Percentiles rank a stretch among this genome's conserved stretches.
These are phyloP conservation scores for Ctenochaetus hawaiiensis DNA, from an alignment of 2,797 vertebrate species.

Conservation along the genomic window DNA sequence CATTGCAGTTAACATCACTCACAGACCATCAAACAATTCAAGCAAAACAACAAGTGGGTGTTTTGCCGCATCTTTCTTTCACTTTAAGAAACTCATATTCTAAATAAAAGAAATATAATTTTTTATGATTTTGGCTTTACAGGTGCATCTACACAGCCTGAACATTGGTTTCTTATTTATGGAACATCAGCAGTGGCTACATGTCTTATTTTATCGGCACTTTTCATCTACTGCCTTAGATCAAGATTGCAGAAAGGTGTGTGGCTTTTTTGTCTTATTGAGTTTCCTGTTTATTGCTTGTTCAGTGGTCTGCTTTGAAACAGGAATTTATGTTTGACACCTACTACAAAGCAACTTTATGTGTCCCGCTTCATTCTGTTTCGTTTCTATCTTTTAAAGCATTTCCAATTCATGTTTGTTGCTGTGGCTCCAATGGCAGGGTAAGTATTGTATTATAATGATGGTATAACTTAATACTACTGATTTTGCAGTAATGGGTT, in stretches of 20 bases:
- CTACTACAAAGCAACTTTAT: neutral
- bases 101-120: neutral
- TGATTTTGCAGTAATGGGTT: neutral
- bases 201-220: constrained; percentile 30
- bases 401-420: neutral
- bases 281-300: constrained; percentile 24
- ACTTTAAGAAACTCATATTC: neutral
- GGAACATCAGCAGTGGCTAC: constrained; percentile 19
- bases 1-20: constrained; percentile 3
- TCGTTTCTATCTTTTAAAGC: constrained; percentile 34
- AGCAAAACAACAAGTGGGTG: constrained; percentile 47
- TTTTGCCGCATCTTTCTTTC: neutral
- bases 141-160: constrained; percentile 1
- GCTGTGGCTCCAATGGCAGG: constrained; percentile 1
- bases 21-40: neutral
- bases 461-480: neutral
- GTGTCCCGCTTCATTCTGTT: neutral
- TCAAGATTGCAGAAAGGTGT: constrained; percentile 42
- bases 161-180: constrained; percentile 17
- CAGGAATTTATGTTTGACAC: neutral
- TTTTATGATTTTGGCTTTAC: constrained; percentile 6
- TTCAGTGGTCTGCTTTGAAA: neutral
- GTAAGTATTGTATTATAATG: constrained; percentile 11
- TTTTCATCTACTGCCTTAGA: constrained; percentile 44
- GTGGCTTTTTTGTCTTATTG: neutral